A percentile compares a stretch with the other conserved stretches of the same genome.
phyloP scores from a whole-genome alignment of 2,888 invertebrate genomes.

The Fissipunctia ypsillon region DNA sequence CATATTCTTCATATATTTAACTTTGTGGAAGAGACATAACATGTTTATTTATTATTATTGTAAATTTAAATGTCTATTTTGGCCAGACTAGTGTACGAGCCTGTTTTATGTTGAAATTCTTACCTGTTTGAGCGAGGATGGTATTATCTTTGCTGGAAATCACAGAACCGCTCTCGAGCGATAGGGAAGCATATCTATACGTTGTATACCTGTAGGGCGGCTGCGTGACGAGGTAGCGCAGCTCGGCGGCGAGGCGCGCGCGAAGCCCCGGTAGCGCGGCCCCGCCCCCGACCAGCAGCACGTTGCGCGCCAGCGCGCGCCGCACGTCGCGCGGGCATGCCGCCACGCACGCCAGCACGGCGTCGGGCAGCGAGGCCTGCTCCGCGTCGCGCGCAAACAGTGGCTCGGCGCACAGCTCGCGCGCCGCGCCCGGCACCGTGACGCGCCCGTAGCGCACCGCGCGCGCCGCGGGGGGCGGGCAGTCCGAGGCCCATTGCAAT shows the following conservation, averaged over 20 bases:
- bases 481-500: conserved; percentile 74
- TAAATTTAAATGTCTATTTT: too few relatives aligned
- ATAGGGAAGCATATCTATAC: neutral
- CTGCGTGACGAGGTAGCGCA: conserved; percentile 92
- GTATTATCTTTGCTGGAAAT: neutral
- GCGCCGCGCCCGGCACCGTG: conserved; percentile 91
- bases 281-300: conserved; percentile 97
- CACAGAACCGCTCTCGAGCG: neutral
- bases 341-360: conserved; percentile 91
- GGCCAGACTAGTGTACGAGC: too few relatives aligned
- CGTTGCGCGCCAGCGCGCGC: conserved; percentile 94
- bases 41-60: too few relatives aligned
- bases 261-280: conserved; percentile 95
- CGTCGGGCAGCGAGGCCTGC: conserved; percentile 93
- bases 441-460: conserved; percentile 81
- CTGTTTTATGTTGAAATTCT: too few relatives aligned
- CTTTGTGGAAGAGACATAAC: too few relatives aligned
- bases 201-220: conserved; percentile 84
- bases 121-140: neutral
- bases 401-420: conserved; percentile 96
- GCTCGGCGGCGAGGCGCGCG: conserved; percentile 94
- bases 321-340: conserved; percentile 90
- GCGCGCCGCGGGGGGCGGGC: conserved; percentile 38
- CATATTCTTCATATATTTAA: too few relatives aligned
- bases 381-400: conserved; percentile 95